A percentile compares a stretch with the other conserved stretches of the same genome.
Evolutionary conservation across 2,888 invertebrate species (phyloP).

Genomic region (Pelosia muscerda): DNA sequence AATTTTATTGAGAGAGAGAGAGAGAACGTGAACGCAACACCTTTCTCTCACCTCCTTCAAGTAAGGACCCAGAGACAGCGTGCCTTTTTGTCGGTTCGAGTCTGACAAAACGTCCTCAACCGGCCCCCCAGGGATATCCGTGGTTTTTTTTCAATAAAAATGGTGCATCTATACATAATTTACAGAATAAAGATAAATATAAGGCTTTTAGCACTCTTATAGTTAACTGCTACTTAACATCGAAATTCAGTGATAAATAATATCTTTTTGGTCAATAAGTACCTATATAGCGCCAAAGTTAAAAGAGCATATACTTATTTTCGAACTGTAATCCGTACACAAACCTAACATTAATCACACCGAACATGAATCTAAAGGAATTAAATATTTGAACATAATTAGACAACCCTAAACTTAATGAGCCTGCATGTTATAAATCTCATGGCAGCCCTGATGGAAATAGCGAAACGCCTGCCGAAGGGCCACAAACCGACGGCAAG

Average conservation of each 20-base stretch:
- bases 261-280: not conserved
- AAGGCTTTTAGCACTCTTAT: too few relatives aligned
- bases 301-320: not conserved
- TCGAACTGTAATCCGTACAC: too few relatives aligned
- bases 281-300: not conserved
- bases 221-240: not conserved
- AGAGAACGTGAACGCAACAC: too few relatives aligned
- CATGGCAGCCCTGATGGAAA: constrained; percentile 43
- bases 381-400: constrained; percentile 72
- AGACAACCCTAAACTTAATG: constrained; percentile 64
- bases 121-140: too few relatives aligned
- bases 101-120: too few relatives aligned
- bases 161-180: too few relatives aligned
- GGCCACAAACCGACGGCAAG: constrained; percentile 46
- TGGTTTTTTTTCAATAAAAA: too few relatives aligned
- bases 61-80: too few relatives aligned
- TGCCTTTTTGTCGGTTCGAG: too few relatives aligned
- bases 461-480: constrained; percentile 36
- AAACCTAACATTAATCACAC: not conserved
- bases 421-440: constrained; percentile 72
- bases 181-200: too few relatives aligned
- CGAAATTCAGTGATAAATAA: not conserved
- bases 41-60: too few relatives aligned
- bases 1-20: too few relatives aligned
- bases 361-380: constrained; percentile 49